Conservation (phyloP, 2,888 invertebrate species). For the Lacanobia wlatinum region DNA sequence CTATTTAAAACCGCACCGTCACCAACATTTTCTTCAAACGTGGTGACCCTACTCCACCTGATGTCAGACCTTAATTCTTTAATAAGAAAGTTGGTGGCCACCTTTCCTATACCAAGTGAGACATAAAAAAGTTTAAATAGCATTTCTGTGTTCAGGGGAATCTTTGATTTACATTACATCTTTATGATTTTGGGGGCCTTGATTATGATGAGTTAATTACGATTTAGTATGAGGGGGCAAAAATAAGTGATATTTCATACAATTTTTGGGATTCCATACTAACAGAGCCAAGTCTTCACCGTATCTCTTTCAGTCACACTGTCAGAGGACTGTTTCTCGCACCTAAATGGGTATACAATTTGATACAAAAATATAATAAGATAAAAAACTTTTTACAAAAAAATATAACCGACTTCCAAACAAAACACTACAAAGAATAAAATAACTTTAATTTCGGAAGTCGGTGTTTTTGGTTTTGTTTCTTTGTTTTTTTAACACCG, state of each 20-base stretch:
- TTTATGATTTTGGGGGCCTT: conserved; percentile 49
- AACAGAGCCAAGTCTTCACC: background rate
- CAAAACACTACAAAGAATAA: no score
- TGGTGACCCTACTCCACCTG: conserved; percentile 70
- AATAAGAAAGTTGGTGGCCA: conserved; percentile 83
- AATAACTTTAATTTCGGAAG: no score
- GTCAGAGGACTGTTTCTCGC: background rate
- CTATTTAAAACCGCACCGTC: conserved; percentile 3
- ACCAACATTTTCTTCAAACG: conserved; percentile 15
- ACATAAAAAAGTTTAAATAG: conserved; percentile 76
- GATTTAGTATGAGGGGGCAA: conserved; percentile 8
- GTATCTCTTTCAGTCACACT: background rate
- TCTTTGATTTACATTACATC: conserved; percentile 61
- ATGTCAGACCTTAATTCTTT: conserved; percentile 78
- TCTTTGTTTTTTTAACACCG: no score
- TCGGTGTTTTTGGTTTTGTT: no score
- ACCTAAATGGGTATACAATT: no score
- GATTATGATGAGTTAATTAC: conserved; percentile 48
- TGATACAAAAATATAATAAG: no score
- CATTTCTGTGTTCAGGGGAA: conserved; percentile 71
- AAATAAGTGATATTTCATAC: background rate
- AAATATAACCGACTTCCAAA: no score
- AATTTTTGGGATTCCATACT: background rate
- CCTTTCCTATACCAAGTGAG: conserved; percentile 71
- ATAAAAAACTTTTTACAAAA: no score